phyloP scores from a whole-genome alignment of 2,113 vertebrate genomes.

The Lepisosteus oculatus region DNA sequence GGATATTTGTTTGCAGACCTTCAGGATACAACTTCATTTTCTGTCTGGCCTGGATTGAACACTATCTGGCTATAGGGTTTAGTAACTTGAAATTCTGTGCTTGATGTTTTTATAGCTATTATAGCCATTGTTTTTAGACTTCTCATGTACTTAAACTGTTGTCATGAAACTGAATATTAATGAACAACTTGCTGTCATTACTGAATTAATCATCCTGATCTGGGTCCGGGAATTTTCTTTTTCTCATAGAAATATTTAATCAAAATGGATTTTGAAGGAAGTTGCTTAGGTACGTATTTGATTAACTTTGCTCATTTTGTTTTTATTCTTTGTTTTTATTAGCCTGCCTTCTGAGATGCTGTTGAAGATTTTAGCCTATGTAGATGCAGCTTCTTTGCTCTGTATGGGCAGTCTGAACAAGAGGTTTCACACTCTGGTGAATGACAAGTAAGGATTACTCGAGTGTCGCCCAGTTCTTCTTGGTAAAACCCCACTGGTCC shows the following conservation, averaged over 20 bases:
- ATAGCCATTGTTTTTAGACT: no score
- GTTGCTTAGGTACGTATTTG: no score
- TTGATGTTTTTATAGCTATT: no score
- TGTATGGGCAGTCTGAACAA: slow-evolving; percentile 71
- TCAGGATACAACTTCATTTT: no score
- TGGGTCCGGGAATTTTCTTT: neutral
- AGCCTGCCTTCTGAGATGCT: slow-evolving; percentile 81
- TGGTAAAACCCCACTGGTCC: no score
- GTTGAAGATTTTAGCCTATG: slow-evolving; percentile 76
- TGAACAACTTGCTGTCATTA: neutral
- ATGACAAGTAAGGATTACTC: slow-evolving; percentile 75
- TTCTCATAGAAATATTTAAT: no score
- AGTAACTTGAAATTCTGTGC: no score
- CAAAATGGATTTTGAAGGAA: no score
- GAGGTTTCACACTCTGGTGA: slow-evolving; percentile 70
- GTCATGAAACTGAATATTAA: neutral
- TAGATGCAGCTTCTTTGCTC: slow-evolving; percentile 74
- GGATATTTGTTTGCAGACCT: no score
- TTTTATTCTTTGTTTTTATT: slow-evolving; percentile 28
- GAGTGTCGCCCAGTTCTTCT: no score
- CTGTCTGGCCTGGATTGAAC: no score
- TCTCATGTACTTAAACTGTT: neutral
- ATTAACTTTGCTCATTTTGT: neutral
- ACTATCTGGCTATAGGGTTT: no score
- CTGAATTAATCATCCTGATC: neutral